Evolutionary conservation across 37 sponge, comb jelly and placozoan genomes (phyloP).

Genomic region (Beroe forskalii): DNA sequence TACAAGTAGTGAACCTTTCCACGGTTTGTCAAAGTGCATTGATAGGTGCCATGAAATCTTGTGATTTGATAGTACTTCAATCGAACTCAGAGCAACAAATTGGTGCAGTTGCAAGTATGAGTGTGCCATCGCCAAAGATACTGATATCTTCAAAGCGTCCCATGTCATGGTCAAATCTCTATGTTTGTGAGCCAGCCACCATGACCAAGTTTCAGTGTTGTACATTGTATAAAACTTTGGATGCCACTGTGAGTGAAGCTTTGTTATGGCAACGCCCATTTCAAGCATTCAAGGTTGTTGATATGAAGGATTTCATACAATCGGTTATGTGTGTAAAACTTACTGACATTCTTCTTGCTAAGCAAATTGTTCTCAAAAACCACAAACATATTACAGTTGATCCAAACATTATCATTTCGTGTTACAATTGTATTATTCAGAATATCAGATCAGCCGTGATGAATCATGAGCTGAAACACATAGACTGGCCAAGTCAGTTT

Average conservation of each 20-base stretch:
- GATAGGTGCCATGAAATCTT: neutral
- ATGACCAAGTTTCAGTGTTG: neutral
- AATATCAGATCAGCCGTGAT: neutral
- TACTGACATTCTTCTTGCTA: constrained; percentile 6
- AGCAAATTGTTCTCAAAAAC: constrained; percentile 8
- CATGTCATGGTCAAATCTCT: neutral
- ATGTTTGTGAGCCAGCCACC: neutral
- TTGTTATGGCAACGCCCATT: neutral
- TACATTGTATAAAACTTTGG: neutral
- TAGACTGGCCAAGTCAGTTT: constrained; percentile 27
- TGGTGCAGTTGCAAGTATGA: neutral
- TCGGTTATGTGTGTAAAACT: constrained; percentile 14
- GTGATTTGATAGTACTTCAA: neutral
- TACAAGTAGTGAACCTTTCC: neutral
- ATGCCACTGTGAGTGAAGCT: neutral
- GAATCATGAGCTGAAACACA: neutral
- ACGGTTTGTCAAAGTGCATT: neutral
- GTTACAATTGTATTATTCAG: constrained; percentile 12
- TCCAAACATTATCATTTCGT: constrained; percentile 3
- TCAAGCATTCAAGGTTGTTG: neutral
- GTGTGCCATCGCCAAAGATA: neutral
- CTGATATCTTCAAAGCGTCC: neutral
- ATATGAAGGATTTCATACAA: neutral
- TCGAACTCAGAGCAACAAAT: neutral
- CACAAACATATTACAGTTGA: neutral